phyloP scores from a whole-genome alignment of 2,113 vertebrate genomes.

The Ptilorrhoa leucosticta region DNA sequence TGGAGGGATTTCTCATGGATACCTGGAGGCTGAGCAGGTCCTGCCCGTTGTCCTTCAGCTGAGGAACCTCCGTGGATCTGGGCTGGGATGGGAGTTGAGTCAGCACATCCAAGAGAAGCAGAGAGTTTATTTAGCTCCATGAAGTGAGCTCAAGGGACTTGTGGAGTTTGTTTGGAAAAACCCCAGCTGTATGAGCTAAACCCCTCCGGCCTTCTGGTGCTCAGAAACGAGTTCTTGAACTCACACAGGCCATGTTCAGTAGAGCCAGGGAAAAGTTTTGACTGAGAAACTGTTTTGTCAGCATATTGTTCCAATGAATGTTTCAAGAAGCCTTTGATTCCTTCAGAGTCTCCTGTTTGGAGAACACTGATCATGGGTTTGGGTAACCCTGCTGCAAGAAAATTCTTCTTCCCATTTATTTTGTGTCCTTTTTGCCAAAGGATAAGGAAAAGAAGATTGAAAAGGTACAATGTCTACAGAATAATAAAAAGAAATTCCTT shows the following conservation, averaged over 20 bases:
- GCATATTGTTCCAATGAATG: background rate
- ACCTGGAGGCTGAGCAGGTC: background rate
- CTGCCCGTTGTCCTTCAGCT: accelerated
- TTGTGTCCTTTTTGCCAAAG: background rate
- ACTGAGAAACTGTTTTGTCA: background rate
- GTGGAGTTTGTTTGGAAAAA: background rate
- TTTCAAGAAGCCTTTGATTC: constrained; percentile 9
- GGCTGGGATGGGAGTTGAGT: accelerated
- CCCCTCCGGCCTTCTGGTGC: background rate
- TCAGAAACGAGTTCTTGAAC: background rate
- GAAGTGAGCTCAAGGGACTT: background rate
- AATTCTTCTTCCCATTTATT: background rate
- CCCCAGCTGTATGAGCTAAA: background rate
- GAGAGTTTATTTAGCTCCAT: background rate
- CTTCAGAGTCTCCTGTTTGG: background rate
- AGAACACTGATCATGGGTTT: background rate
- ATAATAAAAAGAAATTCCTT: background rate
- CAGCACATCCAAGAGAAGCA: background rate
- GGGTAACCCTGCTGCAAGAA: background rate
- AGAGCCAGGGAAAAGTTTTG: background rate
- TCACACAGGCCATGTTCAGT: background rate
- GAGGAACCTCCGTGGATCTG: accelerated
- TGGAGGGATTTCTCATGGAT: background rate
- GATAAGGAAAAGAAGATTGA: background rate
- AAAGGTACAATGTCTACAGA: background rate